Evolutionary conservation across 2,797 vertebrate genomes (phyloP).

Genomic region (Xenopus petersii): DNA sequence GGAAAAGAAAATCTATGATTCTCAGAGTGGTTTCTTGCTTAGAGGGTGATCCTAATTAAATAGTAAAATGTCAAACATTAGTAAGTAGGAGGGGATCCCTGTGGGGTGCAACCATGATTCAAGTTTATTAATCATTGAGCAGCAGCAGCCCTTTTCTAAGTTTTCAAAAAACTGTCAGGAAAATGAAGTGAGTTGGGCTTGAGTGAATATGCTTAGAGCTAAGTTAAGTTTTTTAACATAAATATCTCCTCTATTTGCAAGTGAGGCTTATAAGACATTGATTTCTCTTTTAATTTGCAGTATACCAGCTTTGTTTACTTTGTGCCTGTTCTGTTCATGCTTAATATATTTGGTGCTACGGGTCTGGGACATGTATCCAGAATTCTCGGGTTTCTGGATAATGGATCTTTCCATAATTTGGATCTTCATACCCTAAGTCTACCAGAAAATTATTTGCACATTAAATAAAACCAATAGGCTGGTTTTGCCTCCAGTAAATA

Average conservation of each 20-base stretch:
- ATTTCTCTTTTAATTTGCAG: no score
- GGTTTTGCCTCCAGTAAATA: no score
- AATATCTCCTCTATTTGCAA: not conserved
- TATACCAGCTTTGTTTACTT: no score
- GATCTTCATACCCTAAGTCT: no score
- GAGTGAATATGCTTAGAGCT: not conserved
- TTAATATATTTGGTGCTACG: no score
- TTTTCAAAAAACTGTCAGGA: slow-evolving; percentile 27
- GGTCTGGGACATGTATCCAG: no score
- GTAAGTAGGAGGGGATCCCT: slow-evolving; percentile 59
- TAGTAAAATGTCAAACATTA: slow-evolving; percentile 67
- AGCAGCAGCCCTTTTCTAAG: slow-evolving; percentile 56
- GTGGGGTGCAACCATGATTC: slow-evolving; percentile 60
- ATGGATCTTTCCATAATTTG: no score
- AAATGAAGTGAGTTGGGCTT: not conserved
- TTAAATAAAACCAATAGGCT: no score
- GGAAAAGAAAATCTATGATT: slow-evolving; percentile 60
- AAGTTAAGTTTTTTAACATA: not conserved
- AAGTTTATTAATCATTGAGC: slow-evolving; percentile 65
- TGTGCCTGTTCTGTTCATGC: no score
- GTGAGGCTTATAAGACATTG: no score
- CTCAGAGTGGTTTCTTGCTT: slow-evolving; percentile 61
- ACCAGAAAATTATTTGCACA: no score
- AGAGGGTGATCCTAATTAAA: slow-evolving; percentile 68
- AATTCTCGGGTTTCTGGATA: no score